Evolutionary conservation across 2,797 vertebrate genomes (phyloP).

Genomic region (Lithobates sylvaticus): DNA sequence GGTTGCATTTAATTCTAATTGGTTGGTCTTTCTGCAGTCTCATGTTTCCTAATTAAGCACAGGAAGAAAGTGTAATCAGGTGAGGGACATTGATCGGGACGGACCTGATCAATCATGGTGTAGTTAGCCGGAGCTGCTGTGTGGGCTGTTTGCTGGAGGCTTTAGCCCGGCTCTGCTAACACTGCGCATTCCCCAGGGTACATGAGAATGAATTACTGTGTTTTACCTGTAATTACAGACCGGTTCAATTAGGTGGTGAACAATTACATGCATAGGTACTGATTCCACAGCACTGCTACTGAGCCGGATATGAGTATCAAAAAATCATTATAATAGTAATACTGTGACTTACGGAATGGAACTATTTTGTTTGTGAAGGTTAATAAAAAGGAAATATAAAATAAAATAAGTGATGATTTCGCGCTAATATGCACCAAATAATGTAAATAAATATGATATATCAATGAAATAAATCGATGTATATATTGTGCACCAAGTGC

Average conservation of each 20-base stretch:
- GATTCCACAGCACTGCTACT: background rate
- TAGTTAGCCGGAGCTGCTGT: conserved; percentile 5
- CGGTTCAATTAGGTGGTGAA: conserved; percentile 55
- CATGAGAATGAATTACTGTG: conserved; percentile 43
- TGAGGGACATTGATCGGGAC: conserved; percentile 22
- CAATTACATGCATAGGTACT: conserved; percentile 23
- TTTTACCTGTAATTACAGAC: conserved; percentile 57
- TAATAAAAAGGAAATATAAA: background rate
- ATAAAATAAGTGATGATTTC: no score
- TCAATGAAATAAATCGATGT: no score
- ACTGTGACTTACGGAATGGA: background rate
- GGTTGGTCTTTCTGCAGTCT: conserved; percentile 40
- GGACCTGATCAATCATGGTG: conserved; percentile 43
- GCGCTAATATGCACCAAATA: no score
- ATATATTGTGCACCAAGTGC: no score
- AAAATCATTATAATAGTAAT: conserved; percentile 13
- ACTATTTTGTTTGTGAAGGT: background rate
- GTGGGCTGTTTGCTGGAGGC: conserved; percentile 35
- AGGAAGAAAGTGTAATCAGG: conserved; percentile 36
- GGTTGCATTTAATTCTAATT: conserved; percentile 37
- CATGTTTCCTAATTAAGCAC: conserved; percentile 54
- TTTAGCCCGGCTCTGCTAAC: conserved; percentile 3
- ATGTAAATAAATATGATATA: no score
- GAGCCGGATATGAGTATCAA: background rate
- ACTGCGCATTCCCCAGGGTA: conserved; percentile 33